Conservation (phyloP, 2,797 vertebrate genomes). For the Hybognathus amarus region DNA sequence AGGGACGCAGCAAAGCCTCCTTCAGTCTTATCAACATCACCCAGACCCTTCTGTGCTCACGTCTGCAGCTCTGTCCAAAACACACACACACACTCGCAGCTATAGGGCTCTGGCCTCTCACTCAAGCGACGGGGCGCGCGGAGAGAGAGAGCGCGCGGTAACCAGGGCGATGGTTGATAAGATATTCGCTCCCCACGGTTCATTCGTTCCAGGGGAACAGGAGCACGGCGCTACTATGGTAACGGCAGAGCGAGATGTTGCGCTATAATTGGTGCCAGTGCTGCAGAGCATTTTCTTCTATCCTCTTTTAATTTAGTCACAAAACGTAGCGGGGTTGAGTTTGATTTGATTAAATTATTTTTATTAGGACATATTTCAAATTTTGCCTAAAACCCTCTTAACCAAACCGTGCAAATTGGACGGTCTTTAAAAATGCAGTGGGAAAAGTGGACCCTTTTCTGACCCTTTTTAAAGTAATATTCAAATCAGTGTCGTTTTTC, state of each 20-base stretch:
- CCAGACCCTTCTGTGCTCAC: constrained; percentile 69
- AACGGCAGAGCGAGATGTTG: constrained; percentile 87
- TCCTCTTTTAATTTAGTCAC: neutral
- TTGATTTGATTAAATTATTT: neutral
- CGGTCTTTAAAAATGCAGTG: neutral
- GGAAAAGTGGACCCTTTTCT: neutral
- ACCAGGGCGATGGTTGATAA: constrained; percentile 89
- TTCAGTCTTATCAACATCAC: constrained; percentile 79
- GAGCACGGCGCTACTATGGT: constrained; percentile 90
- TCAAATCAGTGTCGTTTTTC: neutral
- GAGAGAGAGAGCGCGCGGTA: constrained; percentile 71
- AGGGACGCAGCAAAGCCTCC: constrained; percentile 78
- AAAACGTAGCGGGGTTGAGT: neutral
- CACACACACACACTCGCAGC: constrained; percentile 59
- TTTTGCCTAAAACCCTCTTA: neutral
- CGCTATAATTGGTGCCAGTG: constrained; percentile 88
- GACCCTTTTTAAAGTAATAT: no score
- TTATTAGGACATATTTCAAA: neutral
- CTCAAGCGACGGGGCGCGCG: constrained; percentile 59
- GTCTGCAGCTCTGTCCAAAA: constrained; percentile 60
- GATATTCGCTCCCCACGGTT: constrained; percentile 84
- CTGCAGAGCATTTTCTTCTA: constrained; percentile 61
- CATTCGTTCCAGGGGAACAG: constrained; percentile 85
- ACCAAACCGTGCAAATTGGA: neutral
- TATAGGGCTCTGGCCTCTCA: constrained; percentile 59